A percentile compares a stretch with the other conserved stretches of the same genome.
These are phyloP conservation scores for Margaritifera margaritifera DNA, from an alignment of 2,888 invertebrate genomes.

Conservation along the genomic window DNA sequence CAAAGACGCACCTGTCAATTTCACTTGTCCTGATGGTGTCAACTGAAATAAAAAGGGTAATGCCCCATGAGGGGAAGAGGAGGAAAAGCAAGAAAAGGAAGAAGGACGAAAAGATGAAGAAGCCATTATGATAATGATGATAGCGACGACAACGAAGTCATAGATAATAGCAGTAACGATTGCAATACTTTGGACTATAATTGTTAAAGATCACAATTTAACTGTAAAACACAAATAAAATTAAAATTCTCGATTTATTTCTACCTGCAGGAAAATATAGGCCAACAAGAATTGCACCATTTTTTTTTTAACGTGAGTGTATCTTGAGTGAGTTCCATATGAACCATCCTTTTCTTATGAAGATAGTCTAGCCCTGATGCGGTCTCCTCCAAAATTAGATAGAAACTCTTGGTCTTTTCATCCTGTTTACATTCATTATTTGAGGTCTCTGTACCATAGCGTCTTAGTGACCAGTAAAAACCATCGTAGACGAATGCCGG, in stretches of 20 bases:
- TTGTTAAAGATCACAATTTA: no score
- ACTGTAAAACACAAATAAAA: no score
- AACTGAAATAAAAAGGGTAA: constrained; percentile 24
- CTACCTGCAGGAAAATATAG: not conserved
- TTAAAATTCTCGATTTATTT: no score
- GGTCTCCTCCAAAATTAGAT: constrained; percentile 28
- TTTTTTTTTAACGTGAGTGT: constrained; percentile 56
- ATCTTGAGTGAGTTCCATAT: constrained; percentile 61
- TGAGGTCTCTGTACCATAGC: constrained; percentile 13
- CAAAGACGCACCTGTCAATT: constrained; percentile 55
- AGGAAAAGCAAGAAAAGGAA: not conserved
- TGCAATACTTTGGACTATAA: no score
- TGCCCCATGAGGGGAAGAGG: not conserved
- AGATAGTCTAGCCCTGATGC: constrained; percentile 52
- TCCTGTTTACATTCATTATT: constrained; percentile 3
- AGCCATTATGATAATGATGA: not conserved
- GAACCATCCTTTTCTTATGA: constrained; percentile 59
- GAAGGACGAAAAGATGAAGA: not conserved
- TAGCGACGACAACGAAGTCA: not conserved
- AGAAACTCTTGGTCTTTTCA: not conserved
- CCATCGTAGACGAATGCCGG: constrained; percentile 39
- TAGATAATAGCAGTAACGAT: not conserved
- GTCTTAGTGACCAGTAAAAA: constrained; percentile 29
- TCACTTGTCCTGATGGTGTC: constrained; percentile 39
- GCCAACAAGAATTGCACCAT: not conserved